Base-by-base conservation (phyloP, 2,113 vertebrate genomes). In the Donacobius atricapilla region DNA sequence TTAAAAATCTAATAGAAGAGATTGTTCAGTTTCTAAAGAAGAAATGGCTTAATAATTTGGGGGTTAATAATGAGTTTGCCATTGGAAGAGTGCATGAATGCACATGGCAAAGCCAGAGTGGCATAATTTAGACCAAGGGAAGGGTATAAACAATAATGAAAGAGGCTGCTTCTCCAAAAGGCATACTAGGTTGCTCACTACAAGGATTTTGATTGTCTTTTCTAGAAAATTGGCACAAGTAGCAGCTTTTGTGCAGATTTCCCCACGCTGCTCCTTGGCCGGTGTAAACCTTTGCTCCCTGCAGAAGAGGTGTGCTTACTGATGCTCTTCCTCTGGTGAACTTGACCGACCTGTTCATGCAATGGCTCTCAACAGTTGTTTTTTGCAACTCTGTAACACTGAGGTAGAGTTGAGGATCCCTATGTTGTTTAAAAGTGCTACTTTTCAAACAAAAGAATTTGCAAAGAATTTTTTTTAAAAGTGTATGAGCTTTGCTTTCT, bases 341-440 rank as follows among this genome's bases (percentile, higher is more conserved):
- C 6, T 2, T 57, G 22, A 6, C 2, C 25, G 53, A 3, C 3
- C 7, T 53, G 24, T 56, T 37, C 6, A 17, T 44, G 13, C 0
- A 0, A 2, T 20, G 17, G 5, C 22, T 73, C 9, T 73, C 40
- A 42, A 39, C 8, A 30, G 27, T 2, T 60, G 4, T 1, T 77
- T 70, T 61, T 56, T 40, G 5, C 15, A 48, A 4, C 8, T 76
- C 16, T 4, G 1, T 73, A 8, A 24, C 18, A 25, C 15, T 66
- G 8, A 35, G 14, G 7, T 16, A 60, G 16, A 44, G 5, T 6
- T 75, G 5, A 83, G 60, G 2, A 11, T 69, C 8, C 7, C 5
- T 15, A 3, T 39, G 16, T 35, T 9, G 22, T n/a, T 76, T 69
- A 47, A 50, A 80, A 72, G 2, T 1, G 14, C 3, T 39, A 8